Conservation (phyloP, 2,113 vertebrate genomes). For the Leptodactylus fuscus region DNA sequence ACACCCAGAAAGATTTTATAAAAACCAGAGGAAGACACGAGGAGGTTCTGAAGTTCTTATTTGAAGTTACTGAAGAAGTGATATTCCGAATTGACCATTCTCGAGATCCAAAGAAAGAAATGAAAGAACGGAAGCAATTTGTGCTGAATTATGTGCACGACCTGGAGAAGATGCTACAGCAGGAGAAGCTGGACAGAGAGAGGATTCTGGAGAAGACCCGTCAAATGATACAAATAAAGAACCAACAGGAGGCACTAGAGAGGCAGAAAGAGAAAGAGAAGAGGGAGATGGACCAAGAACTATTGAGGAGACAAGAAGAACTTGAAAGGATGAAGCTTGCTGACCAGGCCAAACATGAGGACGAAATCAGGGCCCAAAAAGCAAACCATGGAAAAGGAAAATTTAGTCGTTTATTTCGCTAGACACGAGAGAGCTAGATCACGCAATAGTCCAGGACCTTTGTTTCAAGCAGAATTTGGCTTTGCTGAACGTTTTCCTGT, state of each 20-base stretch:
- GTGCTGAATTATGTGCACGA: not conserved
- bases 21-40: not conserved
- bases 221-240: not conserved
- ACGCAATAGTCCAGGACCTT: not conserved
- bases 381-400: not conserved
- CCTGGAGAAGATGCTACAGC: not conserved
- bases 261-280: not conserved
- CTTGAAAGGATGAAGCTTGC: not conserved
- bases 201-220: not conserved
- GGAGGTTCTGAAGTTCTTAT: not conserved
- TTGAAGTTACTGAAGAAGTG: not conserved
- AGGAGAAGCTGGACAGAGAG: not conserved
- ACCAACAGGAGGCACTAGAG: not conserved
- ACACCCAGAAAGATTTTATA: not conserved
- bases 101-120: slow-evolving; percentile 4
- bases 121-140: not conserved
- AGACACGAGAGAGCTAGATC: not conserved
- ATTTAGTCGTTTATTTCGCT: not conserved
- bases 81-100: not conserved
- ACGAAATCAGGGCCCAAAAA: not conserved
- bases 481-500: too few species aligned
- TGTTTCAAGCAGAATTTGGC: too few species aligned
- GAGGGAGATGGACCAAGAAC: not conserved
- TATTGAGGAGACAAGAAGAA: not conserved
- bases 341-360: not conserved